These are phyloP conservation scores for Luperina testacea DNA, from an alignment of 2,888 invertebrate genomes.

Conservation along the genomic window DNA sequence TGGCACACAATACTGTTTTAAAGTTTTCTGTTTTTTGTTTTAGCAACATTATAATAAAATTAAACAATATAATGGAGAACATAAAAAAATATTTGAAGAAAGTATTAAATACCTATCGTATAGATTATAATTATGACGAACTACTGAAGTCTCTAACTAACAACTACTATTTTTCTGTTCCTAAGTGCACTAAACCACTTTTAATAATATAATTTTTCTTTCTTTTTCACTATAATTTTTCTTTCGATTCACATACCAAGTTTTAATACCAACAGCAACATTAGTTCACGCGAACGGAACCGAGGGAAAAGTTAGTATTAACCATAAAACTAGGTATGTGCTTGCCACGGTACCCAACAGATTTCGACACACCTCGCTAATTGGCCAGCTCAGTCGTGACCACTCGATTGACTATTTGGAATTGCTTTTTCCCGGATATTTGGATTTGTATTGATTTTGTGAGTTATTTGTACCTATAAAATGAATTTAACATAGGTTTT, in stretches of 20 bases:
- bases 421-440: conserved; percentile 63
- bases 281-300: not conserved
- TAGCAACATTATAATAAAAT: not conserved
- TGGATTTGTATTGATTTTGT: conserved; percentile 54
- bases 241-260: not conserved
- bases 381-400: conserved; percentile 77
- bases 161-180: not conserved
- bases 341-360: conserved; percentile 64
- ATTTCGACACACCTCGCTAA: conserved; percentile 81
- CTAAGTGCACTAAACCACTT: not conserved
- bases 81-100: not conserved
- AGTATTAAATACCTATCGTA: not conserved
- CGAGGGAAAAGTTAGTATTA: not conserved
- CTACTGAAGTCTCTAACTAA: not conserved
- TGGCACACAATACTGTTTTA: too few relatives aligned
- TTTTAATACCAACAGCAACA: not conserved
- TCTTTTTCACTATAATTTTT: not conserved
- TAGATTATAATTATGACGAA: not conserved
- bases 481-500: conserved; percentile 1
- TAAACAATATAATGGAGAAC: not conserved
- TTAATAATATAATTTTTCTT: not conserved
- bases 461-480: conserved; percentile 49
- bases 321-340: conserved; percentile 53
- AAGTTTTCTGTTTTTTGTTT: too few relatives aligned
- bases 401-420: conserved; percentile 69